A percentile compares a stretch with the other conserved stretches of the same genome.
Conservation (phyloP, 2,888 invertebrate genomes). For the Pogonocherus hispidulus region DNA sequence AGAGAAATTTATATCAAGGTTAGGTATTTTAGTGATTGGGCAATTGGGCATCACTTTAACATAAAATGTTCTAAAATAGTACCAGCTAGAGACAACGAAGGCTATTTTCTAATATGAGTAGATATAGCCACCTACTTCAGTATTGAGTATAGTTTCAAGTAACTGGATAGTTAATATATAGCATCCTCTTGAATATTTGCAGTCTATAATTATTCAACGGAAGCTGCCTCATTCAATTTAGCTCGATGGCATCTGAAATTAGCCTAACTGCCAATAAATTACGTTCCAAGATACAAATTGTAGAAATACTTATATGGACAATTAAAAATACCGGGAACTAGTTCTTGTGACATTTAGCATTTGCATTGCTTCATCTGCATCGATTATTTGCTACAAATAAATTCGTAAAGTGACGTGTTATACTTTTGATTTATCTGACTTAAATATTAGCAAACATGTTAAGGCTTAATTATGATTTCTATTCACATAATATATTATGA, state of each 20-base stretch:
- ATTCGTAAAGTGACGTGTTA: background rate
- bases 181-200: too few relatives aligned
- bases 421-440: slow-evolving; percentile 8
- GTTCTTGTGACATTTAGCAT: slow-evolving; percentile 10
- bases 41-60: too few relatives aligned
- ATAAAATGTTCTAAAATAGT: too few relatives aligned
- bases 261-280: slow-evolving; percentile 3
- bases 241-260: background rate
- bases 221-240: background rate
- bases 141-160: too few relatives aligned
- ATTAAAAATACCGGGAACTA: slow-evolving; percentile 7
- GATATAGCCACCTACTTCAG: too few relatives aligned
- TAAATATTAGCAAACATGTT: background rate
- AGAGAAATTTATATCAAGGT: too few relatives aligned
- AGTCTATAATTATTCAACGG: too few relatives aligned
- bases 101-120: too few relatives aligned
- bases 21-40: too few relatives aligned
- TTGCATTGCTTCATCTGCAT: background rate
- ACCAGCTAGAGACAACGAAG: too few relatives aligned
- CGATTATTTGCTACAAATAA: background rate
- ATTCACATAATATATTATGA: slow-evolving; percentile 11
- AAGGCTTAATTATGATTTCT: slow-evolving; percentile 7
- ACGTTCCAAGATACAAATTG: slow-evolving; percentile 16
- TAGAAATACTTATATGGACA: slow-evolving; percentile 4
- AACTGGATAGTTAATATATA: too few relatives aligned